Percentiles rank a stretch among this genome's conserved stretches.
Conservation (phyloP, 2,797 vertebrate species). For the Chelmon rostratus region DNA sequence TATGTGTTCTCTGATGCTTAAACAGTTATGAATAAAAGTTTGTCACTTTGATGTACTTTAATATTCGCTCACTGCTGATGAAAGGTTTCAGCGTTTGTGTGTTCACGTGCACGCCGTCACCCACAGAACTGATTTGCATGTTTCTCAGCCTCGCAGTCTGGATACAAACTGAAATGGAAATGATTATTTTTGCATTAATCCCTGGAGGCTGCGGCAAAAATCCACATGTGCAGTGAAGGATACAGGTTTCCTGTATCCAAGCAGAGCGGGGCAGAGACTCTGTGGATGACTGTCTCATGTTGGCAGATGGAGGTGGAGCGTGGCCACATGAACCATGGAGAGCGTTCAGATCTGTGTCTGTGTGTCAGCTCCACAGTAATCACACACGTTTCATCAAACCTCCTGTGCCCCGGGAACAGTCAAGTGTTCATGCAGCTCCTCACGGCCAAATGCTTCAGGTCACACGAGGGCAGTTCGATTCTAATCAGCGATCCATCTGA, state of each 20-base stretch:
- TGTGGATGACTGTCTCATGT: conserved; percentile 1
- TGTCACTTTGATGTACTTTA: too few relatives aligned
- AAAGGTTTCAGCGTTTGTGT: too few relatives aligned
- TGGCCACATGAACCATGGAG: background rate
- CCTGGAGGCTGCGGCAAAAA: conserved; percentile 21
- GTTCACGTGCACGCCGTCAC: too few relatives aligned
- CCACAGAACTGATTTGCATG: conserved; percentile 21
- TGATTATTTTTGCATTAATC: conserved; percentile 48
- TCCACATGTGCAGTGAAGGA: conserved; percentile 12
- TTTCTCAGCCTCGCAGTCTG: conserved; percentile 2
- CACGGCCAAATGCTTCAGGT: background rate
- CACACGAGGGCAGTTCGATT: background rate
- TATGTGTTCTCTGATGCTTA: too few relatives aligned
- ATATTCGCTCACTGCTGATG: too few relatives aligned
- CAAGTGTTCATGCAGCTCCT: background rate
- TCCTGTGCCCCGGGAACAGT: background rate
- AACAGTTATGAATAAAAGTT: too few relatives aligned
- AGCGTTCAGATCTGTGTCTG: background rate
- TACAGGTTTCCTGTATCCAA: background rate
- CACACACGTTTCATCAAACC: background rate
- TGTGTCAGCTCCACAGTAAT: background rate
- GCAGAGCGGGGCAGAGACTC: conserved; percentile 1
- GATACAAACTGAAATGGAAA: conserved; percentile 34
- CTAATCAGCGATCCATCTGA: conserved; percentile 1
- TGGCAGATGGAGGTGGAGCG: background rate